Base-by-base conservation (phyloP, 2,113 vertebrate genomes). In the Chloropsis hardwickii region DNA sequence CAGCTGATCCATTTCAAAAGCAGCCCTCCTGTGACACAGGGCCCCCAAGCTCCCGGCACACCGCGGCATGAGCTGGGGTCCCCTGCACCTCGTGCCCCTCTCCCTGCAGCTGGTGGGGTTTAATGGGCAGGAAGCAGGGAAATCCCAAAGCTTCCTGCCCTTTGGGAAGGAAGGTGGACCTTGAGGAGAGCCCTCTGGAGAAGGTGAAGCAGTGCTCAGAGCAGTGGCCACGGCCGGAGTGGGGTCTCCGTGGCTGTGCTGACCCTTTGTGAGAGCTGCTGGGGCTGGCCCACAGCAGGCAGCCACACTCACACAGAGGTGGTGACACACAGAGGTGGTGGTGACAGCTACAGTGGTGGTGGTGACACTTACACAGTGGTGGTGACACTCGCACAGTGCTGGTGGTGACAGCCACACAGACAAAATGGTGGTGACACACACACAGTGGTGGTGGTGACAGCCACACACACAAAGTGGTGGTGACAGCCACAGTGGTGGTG, bases 161-260 rank as follows among this genome's bases (percentile, higher is more conserved):
- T 69, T 72, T 22, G 77, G 66, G 86, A 27, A 5, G 14, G 53
- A 50, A 76, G 12, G 45, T 39, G n/a, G 17, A 4, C 0, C 0
- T 5, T 6, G 48, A 5, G 27, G 5, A 35, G 37, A 65, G 20
- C 35, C 48, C 31, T 47, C 15, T 47, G 25, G 53, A 10, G 78
- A 53, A 22, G 37, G 23, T 0, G 2, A 8, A 48, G n/a, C 14
- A 13, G 29, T 1, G 23, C 39, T 39, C 66, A 50, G 25, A 73
- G 64, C 35, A 20, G 11, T 16, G 67, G 14, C 29, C 1, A 0
- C 22, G 33, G 24, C 15, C 0, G 0, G 15, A 22, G 3, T 1
- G 3, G 71, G 37, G n/a, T 10, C 22, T n/a, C 40, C 66, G 1
- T 15, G n/a, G 28, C 45, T 67, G 42, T 67, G 81, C 48, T 6